Percentiles rank a stretch among this genome's conserved stretches.
Conservation (phyloP, 2,113 vertebrate species). For the Caracal caracal region DNA sequence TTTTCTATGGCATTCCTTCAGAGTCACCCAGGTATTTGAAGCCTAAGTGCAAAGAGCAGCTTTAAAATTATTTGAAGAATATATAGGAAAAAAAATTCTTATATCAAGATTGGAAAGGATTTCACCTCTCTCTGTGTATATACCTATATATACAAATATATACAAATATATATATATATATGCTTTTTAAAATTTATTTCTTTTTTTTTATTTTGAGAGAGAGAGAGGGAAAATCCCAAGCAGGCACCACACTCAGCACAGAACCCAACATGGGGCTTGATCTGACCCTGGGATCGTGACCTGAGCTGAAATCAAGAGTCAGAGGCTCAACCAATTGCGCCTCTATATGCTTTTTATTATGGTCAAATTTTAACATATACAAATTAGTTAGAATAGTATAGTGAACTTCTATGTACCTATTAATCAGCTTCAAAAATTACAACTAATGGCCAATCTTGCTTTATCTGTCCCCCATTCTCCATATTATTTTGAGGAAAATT, state of each 20-base stretch:
- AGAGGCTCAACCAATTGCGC: too few species aligned
- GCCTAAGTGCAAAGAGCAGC: background rate
- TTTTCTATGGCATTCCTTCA: background rate
- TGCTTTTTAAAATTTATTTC: too few species aligned
- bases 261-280: too few species aligned
- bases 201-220: too few species aligned
- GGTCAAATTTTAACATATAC: background rate
- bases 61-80: constrained; percentile 11
- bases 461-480: background rate
- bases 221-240: too few species aligned
- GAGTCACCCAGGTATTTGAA: background rate
- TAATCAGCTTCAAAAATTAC: background rate
- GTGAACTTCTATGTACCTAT: background rate
- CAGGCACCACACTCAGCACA: too few species aligned
- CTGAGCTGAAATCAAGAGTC: too few species aligned
- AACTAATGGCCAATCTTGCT: background rate
- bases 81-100: background rate
- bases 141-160: background rate
- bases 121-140: background rate
- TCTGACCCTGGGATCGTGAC: too few species aligned
- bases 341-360: background rate
- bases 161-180: background rate
- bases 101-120: background rate
- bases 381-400: background rate
- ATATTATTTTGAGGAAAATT: constrained; percentile 26